Evolutionary conservation across 1,140 invertebrate genomes (phyloP).

Genomic region (Aphaenogaster floridana): DNA sequence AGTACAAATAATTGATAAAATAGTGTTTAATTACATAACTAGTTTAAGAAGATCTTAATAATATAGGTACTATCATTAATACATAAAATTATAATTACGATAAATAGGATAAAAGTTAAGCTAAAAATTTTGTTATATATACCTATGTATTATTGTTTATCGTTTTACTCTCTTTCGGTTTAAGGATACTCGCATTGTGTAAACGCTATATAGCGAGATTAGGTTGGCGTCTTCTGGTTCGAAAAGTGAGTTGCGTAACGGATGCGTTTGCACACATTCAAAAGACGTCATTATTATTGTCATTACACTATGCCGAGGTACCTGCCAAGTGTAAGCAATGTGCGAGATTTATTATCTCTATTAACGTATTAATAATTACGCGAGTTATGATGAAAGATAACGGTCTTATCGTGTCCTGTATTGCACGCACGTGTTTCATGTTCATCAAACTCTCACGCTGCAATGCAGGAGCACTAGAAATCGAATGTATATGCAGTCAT

Average conservation of each 20-base stretch:
- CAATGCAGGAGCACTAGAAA: neutral
- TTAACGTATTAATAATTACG: conserved; percentile 46
- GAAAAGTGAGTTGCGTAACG: conserved; percentile 18
- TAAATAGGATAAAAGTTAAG: neutral
- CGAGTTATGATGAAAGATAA: conserved; percentile 33
- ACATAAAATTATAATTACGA: neutral
- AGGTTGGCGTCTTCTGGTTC: conserved; percentile 1
- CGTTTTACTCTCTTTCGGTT: neutral
- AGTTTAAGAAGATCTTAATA: neutral
- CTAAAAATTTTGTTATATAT: neutral
- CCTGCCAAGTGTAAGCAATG: neutral
- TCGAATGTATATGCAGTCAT: neutral
- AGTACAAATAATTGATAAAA: neutral
- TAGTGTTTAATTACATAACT: neutral
- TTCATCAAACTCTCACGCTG: neutral
- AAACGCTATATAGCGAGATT: neutral
- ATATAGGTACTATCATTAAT: neutral
- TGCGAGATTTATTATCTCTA: conserved; percentile 16
- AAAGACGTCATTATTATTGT: neutral
- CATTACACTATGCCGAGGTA: neutral
- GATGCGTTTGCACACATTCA: neutral
- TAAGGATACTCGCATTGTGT: conserved; percentile 11
- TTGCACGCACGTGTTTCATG: neutral
- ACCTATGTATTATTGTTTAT: neutral
- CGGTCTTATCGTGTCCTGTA: conserved; percentile 2